phyloP scores from a whole-genome alignment of 2,888 invertebrate genomes.

The Drosophila meridionalis region DNA sequence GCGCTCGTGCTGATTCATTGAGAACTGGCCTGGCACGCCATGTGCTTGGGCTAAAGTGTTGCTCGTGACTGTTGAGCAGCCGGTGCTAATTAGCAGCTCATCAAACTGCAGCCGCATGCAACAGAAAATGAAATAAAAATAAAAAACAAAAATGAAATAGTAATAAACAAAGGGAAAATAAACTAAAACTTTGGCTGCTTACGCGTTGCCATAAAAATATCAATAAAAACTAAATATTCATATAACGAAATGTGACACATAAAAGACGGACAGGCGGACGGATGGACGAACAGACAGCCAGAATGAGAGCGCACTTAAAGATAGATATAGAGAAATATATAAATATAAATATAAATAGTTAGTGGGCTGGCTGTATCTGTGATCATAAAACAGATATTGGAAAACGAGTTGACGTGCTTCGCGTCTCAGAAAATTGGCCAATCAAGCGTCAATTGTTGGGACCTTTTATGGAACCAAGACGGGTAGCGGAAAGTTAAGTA shows the following conservation, averaged over 20 bases:
- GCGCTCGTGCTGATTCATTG: slow-evolving; percentile 79
- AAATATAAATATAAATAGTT: slow-evolving; percentile 1
- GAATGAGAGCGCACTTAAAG: slow-evolving; percentile 21
- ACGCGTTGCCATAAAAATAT: slow-evolving; percentile 25
- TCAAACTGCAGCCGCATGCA: slow-evolving; percentile 71
- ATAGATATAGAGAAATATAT: slow-evolving; percentile 13
- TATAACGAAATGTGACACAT: slow-evolving; percentile 28
- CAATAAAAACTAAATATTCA: slow-evolving; percentile 24
- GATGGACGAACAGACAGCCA: neutral
- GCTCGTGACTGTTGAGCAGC: slow-evolving; percentile 50
- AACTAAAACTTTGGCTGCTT: slow-evolving; percentile 5
- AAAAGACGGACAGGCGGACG: slow-evolving; percentile 1
- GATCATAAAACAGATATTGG: slow-evolving; percentile 45
- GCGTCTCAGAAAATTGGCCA: slow-evolving; percentile 67
- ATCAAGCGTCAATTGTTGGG: slow-evolving; percentile 74
- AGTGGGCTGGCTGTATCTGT: neutral
- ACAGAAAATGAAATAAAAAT: slow-evolving; percentile 22
- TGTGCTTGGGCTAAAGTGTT: slow-evolving; percentile 42
- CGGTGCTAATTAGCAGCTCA: slow-evolving; percentile 76
- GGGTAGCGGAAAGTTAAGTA: slow-evolving; percentile 17
- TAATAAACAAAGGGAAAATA: neutral
- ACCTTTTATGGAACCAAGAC: slow-evolving; percentile 45
- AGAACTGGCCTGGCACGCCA: slow-evolving; percentile 62
- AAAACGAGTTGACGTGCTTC: slow-evolving; percentile 44
- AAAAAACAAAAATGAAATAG: neutral